Evolutionary conservation across 2,888 invertebrate species (phyloP).

Genomic region (Lomographa bimaculata): DNA sequence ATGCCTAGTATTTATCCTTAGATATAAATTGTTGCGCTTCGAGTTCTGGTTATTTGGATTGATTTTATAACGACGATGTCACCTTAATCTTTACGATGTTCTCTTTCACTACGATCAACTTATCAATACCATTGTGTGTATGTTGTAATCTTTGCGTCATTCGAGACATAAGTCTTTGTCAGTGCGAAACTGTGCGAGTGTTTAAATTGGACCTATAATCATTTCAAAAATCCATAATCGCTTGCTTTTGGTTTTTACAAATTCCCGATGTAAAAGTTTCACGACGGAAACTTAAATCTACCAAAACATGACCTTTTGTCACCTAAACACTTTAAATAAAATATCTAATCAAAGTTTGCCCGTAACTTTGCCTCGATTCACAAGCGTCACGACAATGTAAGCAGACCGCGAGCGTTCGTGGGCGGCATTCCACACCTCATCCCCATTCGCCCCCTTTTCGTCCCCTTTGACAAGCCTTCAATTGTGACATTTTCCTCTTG

Average conservation of each 20-base stretch:
- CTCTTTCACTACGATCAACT: too few relatives aligned
- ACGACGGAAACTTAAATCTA: slow-evolving; percentile 11
- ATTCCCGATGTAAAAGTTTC: background rate
- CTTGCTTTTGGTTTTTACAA: background rate
- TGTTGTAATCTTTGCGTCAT: too few relatives aligned
- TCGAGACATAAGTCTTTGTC: too few relatives aligned
- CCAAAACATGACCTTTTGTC: slow-evolving; percentile 49
- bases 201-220: too few relatives aligned
- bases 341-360: slow-evolving; percentile 68
- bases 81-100: too few relatives aligned
- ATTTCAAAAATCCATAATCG: too few relatives aligned
- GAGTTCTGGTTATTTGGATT: too few relatives aligned
- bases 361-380: slow-evolving; percentile 58
- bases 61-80: too few relatives aligned
- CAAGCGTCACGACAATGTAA: slow-evolving; percentile 63
- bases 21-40: too few relatives aligned
- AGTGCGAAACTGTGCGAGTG: too few relatives aligned
- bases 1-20: too few relatives aligned
- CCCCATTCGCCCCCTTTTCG: slow-evolving; percentile 32
- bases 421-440: slow-evolving; percentile 37
- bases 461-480: slow-evolving; percentile 47
- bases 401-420: slow-evolving; percentile 51
- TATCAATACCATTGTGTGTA: too few relatives aligned
- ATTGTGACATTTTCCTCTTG: slow-evolving; percentile 73
- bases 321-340: slow-evolving; percentile 61